Evolutionary conservation across 2,797 vertebrate genomes (phyloP), one percentile per base, ranked within the genome.

Genomic region (Columba guinea): DNA sequence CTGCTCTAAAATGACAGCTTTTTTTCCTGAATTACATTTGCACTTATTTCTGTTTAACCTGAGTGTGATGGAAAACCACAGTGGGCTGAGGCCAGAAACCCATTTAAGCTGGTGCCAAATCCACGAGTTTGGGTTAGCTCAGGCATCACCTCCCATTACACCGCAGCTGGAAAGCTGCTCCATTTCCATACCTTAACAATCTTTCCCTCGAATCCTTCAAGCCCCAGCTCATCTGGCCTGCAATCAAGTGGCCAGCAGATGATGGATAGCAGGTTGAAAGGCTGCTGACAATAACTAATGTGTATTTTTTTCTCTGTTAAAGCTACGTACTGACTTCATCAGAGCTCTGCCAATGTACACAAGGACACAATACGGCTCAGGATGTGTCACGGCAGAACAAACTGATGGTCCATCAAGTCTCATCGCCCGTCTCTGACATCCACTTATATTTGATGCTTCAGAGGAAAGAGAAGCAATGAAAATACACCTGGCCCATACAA

Each of bases 71-170:
- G 60, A 27, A 88, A 80, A 13, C 63, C 69, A 19, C 20, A 41
- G 67, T 52, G 55, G 53, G 48, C 49, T 4, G 17, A 44, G 41
- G 60, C 5, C 52, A 90, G 27, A 73, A 75, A 34, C 10, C 13
- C n/a, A 12, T n/a, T 6, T 8, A 22, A 23, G 30, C 24, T 67
- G 63, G 32, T 55, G 37, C 46, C 46, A 9, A 12, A 1, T 18
- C 32, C 53, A 26, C 0, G 1, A 59, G 26, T 9, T 27, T 0
- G 0, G 37, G 14, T 46, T 11, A 53, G 11, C 58, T 55, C 5
- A 0, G 41, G 49, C 48, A 60, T 75, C 63, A 49, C 41, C 20
- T 68, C 3, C 3, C 3, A 7, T 19, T 14, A 18, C 14, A 34
- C 6, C 8, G 0, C 74, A 51, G 65, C 92, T 84, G 73, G 60